A percentile compares a stretch with the other conserved stretches of the same genome.
Conservation (phyloP, 35 echinoderm and acorn worm species). For the Nesometra sesokonis region DNA sequence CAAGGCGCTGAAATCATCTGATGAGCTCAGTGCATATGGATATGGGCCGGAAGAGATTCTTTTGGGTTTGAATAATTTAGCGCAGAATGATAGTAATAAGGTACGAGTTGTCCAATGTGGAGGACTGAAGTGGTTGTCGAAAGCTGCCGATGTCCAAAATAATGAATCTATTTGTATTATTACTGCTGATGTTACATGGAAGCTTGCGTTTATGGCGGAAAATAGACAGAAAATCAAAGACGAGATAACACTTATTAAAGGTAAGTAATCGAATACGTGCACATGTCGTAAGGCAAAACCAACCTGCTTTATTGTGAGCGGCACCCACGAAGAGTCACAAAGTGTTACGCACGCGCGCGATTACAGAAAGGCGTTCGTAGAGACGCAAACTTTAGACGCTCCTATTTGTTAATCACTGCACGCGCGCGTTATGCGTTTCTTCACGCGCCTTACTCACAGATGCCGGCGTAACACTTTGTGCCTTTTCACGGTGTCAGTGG, state of each 20-base stretch:
- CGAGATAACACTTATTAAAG: slow-evolving; percentile 38
- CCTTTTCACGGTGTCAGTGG: too few relatives aligned
- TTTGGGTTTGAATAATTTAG: slow-evolving; percentile 70
- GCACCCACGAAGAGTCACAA: too few relatives aligned
- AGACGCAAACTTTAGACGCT: too few relatives aligned
- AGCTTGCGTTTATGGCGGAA: slow-evolving; percentile 58
- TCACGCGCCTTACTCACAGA: too few relatives aligned
- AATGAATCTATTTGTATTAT: slow-evolving; percentile 12
- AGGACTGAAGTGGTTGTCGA: slow-evolving; percentile 27
- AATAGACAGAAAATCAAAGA: slow-evolving; percentile 54
- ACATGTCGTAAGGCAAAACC: too few relatives aligned
- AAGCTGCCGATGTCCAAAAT: slow-evolving; percentile 30
- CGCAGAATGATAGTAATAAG: slow-evolving; percentile 76
- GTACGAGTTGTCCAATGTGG: slow-evolving; percentile 62
- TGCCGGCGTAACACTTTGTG: too few relatives aligned
- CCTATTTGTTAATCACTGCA: too few relatives aligned
- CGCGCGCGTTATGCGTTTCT: too few relatives aligned
- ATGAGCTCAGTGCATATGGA: slow-evolving; percentile 56
- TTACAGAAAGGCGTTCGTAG: too few relatives aligned
- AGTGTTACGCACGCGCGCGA: too few relatives aligned
- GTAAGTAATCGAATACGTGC: slow-evolving; percentile 28
- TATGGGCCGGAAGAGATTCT: slow-evolving; percentile 64
- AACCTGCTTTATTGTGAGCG: too few relatives aligned
- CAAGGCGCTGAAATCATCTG: slow-evolving; percentile 41
- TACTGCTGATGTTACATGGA: slow-evolving; percentile 56